Evolutionary conservation across 2,797 vertebrate species (phyloP).

Genomic region (Chloroceryle amazona): DNA sequence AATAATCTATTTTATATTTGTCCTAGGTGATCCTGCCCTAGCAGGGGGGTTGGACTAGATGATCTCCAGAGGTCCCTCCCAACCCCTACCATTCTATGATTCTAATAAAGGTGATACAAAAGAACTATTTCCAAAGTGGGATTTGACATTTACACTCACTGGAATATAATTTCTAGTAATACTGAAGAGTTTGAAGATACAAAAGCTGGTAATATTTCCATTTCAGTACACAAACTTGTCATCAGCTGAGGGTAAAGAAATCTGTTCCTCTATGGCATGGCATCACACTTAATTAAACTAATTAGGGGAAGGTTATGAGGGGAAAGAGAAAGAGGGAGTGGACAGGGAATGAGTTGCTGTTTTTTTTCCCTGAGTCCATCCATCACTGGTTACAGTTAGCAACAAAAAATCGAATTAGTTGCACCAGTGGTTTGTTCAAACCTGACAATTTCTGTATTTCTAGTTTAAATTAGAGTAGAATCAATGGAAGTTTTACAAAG

Average conservation of each 20-base stretch:
- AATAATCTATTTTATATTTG: background rate
- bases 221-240: conserved; percentile 48
- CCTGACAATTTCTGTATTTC: conserved; percentile 46
- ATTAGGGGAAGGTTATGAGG: background rate
- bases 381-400: conserved; percentile 24
- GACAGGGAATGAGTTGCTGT: background rate
- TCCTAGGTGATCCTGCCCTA: too few relatives aligned
- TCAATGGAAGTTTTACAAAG: conserved; percentile 58
- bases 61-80: too few relatives aligned
- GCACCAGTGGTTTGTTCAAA: conserved; percentile 49
- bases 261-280: background rate
- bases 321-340: background rate
- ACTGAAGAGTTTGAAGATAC: background rate
- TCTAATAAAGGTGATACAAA: background rate
- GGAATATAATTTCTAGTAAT: conserved; percentile 14
- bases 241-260: background rate
- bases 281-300: conserved; percentile 31
- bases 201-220: conserved; percentile 28
- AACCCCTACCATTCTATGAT: too few relatives aligned
- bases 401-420: conserved; percentile 65
- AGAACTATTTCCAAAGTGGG: conserved; percentile 10
- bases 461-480: conserved; percentile 46
- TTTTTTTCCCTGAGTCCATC: background rate
- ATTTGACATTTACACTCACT: conserved; percentile 47
- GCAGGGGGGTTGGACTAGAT: too few relatives aligned